Percentiles rank a stretch among this genome's conserved stretches.
Conservation (phyloP, 2,888 invertebrate species). For the Strigamia transsilvanica region DNA sequence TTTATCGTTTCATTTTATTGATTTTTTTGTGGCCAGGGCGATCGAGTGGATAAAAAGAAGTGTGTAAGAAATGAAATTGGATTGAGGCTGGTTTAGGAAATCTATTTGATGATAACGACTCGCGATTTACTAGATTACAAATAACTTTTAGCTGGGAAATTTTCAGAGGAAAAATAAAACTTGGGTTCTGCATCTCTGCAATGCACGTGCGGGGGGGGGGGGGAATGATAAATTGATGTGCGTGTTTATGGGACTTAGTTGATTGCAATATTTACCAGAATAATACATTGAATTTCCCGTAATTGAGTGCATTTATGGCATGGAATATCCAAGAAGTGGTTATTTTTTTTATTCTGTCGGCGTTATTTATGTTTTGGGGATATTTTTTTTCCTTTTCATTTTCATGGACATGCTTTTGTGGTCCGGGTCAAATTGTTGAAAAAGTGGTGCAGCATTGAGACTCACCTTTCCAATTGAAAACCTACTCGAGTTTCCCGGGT, state of each 20-base stretch:
- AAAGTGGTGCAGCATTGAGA: not conserved
- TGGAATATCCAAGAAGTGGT: not conserved
- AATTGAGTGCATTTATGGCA: constrained; percentile 4
- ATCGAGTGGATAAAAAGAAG: not conserved
- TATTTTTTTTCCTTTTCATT: not conserved
- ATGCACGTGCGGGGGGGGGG: not conserved
- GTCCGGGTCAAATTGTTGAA: not conserved
- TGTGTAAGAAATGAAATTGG: constrained; percentile 18
- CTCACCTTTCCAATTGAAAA: constrained; percentile 44
- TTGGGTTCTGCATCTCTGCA: not conserved
- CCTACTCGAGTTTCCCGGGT: constrained; percentile 41
- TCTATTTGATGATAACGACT: not conserved
- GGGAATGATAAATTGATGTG: constrained; percentile 31
- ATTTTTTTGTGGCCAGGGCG: not conserved
- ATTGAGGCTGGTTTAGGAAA: not conserved
- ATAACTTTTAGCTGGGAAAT: not conserved
- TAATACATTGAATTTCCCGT: not conserved
- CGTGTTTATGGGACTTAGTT: not conserved
- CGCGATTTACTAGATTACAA: constrained; percentile 1
- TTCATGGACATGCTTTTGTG: not conserved
- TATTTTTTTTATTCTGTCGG: not conserved
- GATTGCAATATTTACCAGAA: constrained; percentile 24
- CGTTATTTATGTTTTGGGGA: not conserved
- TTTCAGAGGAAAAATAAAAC: not conserved
- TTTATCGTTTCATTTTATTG: not conserved